Conservation (phyloP, 2,113 vertebrate genomes). For the Scortum barcoo region DNA sequence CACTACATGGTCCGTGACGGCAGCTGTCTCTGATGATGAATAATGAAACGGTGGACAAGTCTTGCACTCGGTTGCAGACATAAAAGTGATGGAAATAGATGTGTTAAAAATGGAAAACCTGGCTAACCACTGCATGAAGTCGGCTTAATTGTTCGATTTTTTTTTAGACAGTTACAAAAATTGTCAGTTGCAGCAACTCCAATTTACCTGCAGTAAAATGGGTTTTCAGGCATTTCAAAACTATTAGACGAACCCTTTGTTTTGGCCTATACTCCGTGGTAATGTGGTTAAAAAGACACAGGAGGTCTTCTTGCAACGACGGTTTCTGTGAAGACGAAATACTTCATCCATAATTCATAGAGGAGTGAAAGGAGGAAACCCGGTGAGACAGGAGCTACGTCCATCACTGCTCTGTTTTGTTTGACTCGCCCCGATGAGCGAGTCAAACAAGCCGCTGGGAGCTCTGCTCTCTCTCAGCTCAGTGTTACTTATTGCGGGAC, state of each 20-base stretch:
- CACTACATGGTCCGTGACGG: too few relatives aligned
- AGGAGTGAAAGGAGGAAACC: slow-evolving; percentile 36
- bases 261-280: background rate
- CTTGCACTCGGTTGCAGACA: background rate
- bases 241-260: background rate
- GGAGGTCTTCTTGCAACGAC: background rate
- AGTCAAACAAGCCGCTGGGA: slow-evolving; percentile 55
- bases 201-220: background rate
- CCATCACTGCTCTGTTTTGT: slow-evolving; percentile 55
- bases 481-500: slow-evolving; percentile 33
- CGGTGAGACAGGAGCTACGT: slow-evolving; percentile 47
- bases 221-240: background rate
- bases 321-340: slow-evolving; percentile 26
- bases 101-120: background rate
- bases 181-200: too few relatives aligned
- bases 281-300: slow-evolving; percentile 9
- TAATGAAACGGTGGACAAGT: too few relatives aligned
- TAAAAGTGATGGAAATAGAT: background rate
- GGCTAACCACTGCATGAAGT: too few relatives aligned
- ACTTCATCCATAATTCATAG: slow-evolving; percentile 65
- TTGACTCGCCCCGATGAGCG: slow-evolving; percentile 43
- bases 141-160: too few relatives aligned
- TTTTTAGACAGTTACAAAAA: background rate
- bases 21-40: too few relatives aligned
- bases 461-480: slow-evolving; percentile 23